These are phyloP conservation scores for Margarornis squamiger DNA, from an alignment of 2,797 vertebrate genomes.

Conservation along the genomic window DNA sequence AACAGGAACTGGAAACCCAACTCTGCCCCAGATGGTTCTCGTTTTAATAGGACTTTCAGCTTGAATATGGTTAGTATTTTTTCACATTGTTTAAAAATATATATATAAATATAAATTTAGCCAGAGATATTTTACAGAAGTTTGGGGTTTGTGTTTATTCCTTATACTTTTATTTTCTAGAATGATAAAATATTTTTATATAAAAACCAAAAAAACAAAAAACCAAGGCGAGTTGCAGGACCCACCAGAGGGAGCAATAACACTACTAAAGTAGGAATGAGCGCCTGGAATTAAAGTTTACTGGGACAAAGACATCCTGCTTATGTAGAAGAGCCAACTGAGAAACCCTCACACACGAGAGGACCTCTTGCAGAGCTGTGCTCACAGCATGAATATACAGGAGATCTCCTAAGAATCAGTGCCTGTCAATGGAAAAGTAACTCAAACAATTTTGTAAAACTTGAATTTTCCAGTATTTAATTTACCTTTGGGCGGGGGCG, in stretches of 20 bases:
- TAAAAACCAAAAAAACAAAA: not conserved
- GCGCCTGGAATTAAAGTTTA: not conserved
- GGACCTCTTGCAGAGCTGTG: not conserved
- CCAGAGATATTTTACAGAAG: not conserved
- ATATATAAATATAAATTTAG: not conserved
- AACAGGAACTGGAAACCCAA: not conserved
- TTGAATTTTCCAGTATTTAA: not conserved
- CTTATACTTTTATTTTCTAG: not conserved
- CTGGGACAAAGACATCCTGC: not conserved
- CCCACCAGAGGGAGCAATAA: constrained; percentile 56
- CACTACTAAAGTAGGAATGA: not conserved
- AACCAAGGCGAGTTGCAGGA: not conserved
- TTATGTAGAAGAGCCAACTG: not conserved
- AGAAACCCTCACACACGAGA: not conserved
- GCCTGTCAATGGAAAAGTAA: not conserved
- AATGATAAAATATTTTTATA: not conserved
- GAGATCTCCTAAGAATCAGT: not conserved
- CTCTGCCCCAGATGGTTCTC: not conserved
- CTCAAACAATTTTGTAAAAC: not conserved
- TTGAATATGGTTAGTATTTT: not conserved
- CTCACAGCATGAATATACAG: not conserved
- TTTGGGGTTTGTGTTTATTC: not conserved
- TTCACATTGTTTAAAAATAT: not conserved
- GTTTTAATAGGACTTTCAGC: not conserved
- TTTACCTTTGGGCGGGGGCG: not conserved